Conservation (phyloP, 2,888 invertebrate genomes). For the Nebria salina region DNA sequence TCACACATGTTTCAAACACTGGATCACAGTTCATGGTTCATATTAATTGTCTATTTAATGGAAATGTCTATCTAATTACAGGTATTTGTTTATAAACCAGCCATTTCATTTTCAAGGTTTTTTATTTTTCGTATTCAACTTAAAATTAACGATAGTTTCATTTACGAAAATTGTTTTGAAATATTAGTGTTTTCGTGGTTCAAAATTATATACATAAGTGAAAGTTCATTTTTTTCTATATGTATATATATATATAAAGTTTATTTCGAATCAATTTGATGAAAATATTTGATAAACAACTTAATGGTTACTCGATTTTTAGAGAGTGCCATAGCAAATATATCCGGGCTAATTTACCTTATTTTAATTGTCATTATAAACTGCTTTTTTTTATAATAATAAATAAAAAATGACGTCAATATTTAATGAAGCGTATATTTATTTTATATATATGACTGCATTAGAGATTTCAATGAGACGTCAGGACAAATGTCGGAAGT, state of each 20-base stretch:
- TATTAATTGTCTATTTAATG: neutral
- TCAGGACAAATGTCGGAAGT: too few species aligned
- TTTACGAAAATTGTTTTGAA: neutral
- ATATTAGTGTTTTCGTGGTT: neutral
- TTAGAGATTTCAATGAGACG: too few species aligned
- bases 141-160: too few species aligned
- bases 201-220: neutral
- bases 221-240: neutral
- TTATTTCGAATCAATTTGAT: neutral
- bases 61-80: neutral
- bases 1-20: neutral
- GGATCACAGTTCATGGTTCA: neutral
- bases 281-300: neutral
- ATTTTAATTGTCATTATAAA: too few species aligned
- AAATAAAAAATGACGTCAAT: too few species aligned
- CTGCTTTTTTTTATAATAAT: too few species aligned
- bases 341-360: too few species aligned
- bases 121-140: too few species aligned
- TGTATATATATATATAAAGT: neutral
- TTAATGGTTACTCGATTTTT: neutral
- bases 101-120: neutral
- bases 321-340: neutral
- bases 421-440: too few species aligned
- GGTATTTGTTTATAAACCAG: neutral
- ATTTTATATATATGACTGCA: too few species aligned